Percentiles rank a stretch among this genome's conserved stretches.
Conservation (phyloP, 2,113 vertebrate species). For the Daboia siamensis region DNA sequence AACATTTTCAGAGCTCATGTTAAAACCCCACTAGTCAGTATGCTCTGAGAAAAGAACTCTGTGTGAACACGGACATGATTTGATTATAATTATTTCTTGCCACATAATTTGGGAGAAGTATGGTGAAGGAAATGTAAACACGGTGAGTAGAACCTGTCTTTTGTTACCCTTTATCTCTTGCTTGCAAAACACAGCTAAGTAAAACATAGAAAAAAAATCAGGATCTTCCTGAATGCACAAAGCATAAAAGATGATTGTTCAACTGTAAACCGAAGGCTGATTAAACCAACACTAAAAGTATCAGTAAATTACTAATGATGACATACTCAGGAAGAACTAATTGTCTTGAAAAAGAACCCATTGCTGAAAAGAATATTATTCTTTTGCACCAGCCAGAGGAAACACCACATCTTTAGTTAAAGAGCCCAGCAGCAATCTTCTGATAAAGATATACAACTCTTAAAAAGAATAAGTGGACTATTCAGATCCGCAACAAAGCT, state of each 20-base stretch:
- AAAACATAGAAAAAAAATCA: slow-evolving; percentile 33
- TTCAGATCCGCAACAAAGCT: slow-evolving; percentile 23
- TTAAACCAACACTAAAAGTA: slow-evolving; percentile 57
- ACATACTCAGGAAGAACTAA: slow-evolving; percentile 41
- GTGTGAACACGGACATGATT: not conserved
- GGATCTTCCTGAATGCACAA: slow-evolving; percentile 11
- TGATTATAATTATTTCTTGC: not conserved
- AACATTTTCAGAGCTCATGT: slow-evolving; percentile 8
- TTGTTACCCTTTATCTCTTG: slow-evolving; percentile 33
- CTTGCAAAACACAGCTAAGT: slow-evolving; percentile 20
- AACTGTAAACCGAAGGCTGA: slow-evolving; percentile 43
- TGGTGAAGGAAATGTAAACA: slow-evolving; percentile 26
- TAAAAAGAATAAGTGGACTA: slow-evolving; percentile 9
- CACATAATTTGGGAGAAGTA: slow-evolving; percentile 22
- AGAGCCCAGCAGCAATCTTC: slow-evolving; percentile 10
- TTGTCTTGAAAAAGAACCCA: slow-evolving; percentile 49
- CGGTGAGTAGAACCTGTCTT: not conserved
- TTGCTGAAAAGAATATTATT: slow-evolving; percentile 39
- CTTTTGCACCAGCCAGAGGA: not conserved
- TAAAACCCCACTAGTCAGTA: not conserved
- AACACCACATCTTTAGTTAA: slow-evolving; percentile 1
- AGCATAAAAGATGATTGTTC: slow-evolving; percentile 48
- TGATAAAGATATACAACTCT: slow-evolving; percentile 17
- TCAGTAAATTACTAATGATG: slow-evolving; percentile 48
- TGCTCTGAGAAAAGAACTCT: not conserved